Conservation (phyloP, 1,140 invertebrate species). For the Drosophila setifemur region DNA sequence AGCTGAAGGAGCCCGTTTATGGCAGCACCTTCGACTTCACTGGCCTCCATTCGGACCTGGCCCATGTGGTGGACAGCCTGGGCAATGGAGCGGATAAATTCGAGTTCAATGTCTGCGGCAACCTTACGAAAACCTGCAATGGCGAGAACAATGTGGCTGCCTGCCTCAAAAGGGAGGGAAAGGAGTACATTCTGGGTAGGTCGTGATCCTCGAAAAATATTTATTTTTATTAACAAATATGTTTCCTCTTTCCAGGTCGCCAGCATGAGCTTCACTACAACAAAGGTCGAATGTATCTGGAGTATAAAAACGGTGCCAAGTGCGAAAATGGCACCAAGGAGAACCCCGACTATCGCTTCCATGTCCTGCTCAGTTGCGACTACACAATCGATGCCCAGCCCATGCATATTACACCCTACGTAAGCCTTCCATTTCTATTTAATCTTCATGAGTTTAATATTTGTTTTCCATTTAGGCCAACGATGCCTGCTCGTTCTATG, state of each 20-base stretch:
- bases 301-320: constrained; percentile 60
- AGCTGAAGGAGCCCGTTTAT: constrained; percentile 72
- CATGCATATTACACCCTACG: constrained; percentile 56
- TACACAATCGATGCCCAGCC: constrained; percentile 65
- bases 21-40: constrained; percentile 70
- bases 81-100: constrained; percentile 48
- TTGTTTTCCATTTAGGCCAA: constrained; percentile 28
- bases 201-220: background rate
- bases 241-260: constrained; percentile 42
- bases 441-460: background rate
- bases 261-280: constrained; percentile 63
- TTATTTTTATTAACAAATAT: too few relatives aligned
- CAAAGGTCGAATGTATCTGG: constrained; percentile 67
- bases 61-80: constrained; percentile 41
- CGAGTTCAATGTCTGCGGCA: constrained; percentile 76
- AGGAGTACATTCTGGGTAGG: constrained; percentile 76
- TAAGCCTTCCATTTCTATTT: constrained; percentile 18
- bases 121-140: constrained; percentile 58
- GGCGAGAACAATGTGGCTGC: constrained; percentile 64
- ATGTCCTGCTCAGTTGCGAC: constrained; percentile 65
- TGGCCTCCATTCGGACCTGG: constrained; percentile 65
- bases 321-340: constrained; percentile 54
- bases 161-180: constrained; percentile 62
- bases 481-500: constrained; percentile 63
- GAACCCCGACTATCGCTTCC: constrained; percentile 50